Percentiles rank a stretch among this genome's conserved stretches.
phyloP scores from a whole-genome alignment of 2,797 vertebrate genomes.

The Sciaenops ocellatus region DNA sequence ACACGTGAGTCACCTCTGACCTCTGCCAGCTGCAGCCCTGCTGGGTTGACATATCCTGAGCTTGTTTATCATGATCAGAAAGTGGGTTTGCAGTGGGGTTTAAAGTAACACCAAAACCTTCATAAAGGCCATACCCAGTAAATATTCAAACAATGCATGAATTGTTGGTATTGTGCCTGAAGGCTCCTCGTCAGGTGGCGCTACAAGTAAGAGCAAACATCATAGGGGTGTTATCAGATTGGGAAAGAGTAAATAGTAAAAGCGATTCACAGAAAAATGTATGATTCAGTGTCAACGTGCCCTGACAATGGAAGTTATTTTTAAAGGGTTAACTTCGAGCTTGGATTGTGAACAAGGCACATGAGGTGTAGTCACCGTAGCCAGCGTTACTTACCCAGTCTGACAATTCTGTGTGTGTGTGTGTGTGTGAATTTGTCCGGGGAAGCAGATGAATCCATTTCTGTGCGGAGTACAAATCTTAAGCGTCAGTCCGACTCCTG shows the following conservation, averaged over 20 bases:
- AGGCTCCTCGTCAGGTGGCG: conserved; percentile 3
- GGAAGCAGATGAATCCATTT: not conserved
- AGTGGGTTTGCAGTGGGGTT: not conserved
- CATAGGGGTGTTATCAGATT: conserved; percentile 17
- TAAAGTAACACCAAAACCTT: conserved; percentile 9
- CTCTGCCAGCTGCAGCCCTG: conserved; percentile 53
- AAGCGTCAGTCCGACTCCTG: not conserved
- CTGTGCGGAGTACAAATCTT: not conserved
- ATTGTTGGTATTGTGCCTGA: conserved; percentile 15
- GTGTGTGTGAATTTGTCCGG: not conserved
- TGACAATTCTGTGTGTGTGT: not conserved
- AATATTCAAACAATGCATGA: conserved; percentile 2
- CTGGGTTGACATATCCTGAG: conserved; percentile 31
- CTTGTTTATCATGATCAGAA: conserved; percentile 8
- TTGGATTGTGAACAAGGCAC: not conserved
- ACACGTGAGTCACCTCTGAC: conserved; percentile 92
- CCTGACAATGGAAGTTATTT: conserved; percentile 29
- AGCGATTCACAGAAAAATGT: conserved; percentile 22
- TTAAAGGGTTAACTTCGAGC: conserved; percentile 12
- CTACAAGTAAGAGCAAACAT: conserved; percentile 27
- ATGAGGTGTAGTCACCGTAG: conserved; percentile 6
- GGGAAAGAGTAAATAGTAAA: conserved; percentile 25
- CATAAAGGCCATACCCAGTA: not conserved
- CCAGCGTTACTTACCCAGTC: not conserved
- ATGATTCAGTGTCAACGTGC: conserved; percentile 37